Evolutionary conservation across 2,797 vertebrate genomes (phyloP).

Genomic region (Sebastes iracundus): DNA sequence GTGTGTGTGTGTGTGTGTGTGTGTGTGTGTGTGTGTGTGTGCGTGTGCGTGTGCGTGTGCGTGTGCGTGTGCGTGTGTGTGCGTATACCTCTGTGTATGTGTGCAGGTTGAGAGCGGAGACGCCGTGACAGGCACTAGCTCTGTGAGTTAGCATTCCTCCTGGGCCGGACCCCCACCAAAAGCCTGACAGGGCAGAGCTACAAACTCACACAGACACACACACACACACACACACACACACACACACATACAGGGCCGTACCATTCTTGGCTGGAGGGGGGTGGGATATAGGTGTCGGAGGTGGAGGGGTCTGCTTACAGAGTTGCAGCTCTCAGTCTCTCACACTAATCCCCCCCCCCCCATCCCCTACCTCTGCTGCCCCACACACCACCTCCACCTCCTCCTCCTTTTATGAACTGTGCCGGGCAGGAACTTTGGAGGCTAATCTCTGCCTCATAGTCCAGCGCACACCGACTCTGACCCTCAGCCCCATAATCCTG

Average conservation of each 20-base stretch:
- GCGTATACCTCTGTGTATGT: slow-evolving; percentile 6
- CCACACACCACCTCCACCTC: slow-evolving; percentile 37
- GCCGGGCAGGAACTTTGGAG: slow-evolving; percentile 68
- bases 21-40: not conserved
- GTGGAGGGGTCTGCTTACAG: slow-evolving; percentile 39
- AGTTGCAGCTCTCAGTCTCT: slow-evolving; percentile 41
- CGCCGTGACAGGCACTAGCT: slow-evolving; percentile 76
- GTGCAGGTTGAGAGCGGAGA: slow-evolving; percentile 52
- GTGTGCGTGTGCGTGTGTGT: too few relatives aligned
- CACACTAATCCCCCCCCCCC: slow-evolving; percentile 32
- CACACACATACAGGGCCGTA: slow-evolving; percentile 38
- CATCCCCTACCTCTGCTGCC: slow-evolving; percentile 5
- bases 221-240: slow-evolving; percentile 1
- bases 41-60: too few relatives aligned
- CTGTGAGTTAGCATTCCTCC: slow-evolving; percentile 87
- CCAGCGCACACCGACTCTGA: slow-evolving; percentile 72
- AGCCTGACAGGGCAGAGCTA: slow-evolving; percentile 69
- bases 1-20: not conserved
- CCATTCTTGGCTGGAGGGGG: slow-evolving; percentile 44
- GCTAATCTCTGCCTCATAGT: slow-evolving; percentile 78
- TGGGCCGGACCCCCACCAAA: slow-evolving; percentile 80
- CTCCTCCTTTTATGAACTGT: slow-evolving; percentile 70
- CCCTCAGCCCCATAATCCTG: slow-evolving; percentile 71
- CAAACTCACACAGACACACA: slow-evolving; percentile 18
- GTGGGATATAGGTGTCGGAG: slow-evolving; percentile 33